Percentiles rank a stretch among this genome's conserved stretches.
phyloP scores from a whole-genome alignment of 2,113 vertebrate species.

The Lanius ludovicianus region DNA sequence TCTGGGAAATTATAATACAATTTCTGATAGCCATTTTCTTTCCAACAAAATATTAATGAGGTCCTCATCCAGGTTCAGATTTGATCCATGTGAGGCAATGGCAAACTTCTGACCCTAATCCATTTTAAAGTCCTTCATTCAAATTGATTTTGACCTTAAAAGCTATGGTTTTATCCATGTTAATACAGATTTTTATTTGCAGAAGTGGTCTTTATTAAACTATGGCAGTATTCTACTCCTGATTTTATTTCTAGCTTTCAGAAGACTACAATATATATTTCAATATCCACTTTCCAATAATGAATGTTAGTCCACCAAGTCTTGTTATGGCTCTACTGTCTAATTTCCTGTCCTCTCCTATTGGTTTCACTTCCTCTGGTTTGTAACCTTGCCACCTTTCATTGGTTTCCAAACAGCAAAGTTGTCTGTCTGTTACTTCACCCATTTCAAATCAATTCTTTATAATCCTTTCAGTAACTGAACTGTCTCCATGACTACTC shows the following conservation, averaged over 20 bases:
- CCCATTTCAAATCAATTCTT: background rate
- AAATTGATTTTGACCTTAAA: constrained; percentile 20
- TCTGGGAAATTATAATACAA: background rate
- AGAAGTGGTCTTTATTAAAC: background rate
- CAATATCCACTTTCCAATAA: background rate
- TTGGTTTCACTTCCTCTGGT: background rate
- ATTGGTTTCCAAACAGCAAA: background rate
- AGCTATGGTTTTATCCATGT: background rate
- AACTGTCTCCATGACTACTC: constrained; percentile 11
- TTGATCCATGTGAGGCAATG: background rate
- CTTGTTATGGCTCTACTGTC: background rate
- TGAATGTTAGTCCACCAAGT: background rate
- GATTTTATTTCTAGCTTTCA: constrained; percentile 6
- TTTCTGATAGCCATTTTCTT: constrained; percentile 30
- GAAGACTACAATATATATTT: background rate
- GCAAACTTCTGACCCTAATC: background rate
- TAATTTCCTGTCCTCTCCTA: background rate
- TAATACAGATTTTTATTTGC: background rate
- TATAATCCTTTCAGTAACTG: background rate
- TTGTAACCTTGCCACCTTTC: background rate
- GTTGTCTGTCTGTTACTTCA: background rate
- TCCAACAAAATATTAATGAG: background rate
- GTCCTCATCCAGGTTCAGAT: background rate
- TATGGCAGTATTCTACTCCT: background rate
- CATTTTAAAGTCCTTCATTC: background rate